These are phyloP conservation scores for Antedon mediterranea DNA, from an alignment of 53 echinoderm and acorn worm species.

Conservation along the genomic window DNA sequence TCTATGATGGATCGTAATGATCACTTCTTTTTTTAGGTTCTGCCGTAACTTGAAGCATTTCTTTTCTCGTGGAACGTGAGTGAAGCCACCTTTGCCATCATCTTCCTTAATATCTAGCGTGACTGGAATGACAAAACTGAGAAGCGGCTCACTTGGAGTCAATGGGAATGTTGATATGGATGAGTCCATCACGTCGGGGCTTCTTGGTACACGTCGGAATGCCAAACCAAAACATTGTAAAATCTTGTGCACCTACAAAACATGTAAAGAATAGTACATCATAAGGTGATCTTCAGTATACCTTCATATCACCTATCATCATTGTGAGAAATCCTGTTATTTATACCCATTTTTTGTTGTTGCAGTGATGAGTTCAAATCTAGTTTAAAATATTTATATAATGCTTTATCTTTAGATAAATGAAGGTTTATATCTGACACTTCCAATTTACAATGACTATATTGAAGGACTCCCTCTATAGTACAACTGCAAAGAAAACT, in stretches of 20 bases:
- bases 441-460: too few relatives aligned
- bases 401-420: too few relatives aligned
- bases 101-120: constrained; percentile 89
- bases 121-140: constrained; percentile 71
- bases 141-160: constrained; percentile 45
- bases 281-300: too few relatives aligned
- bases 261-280: too few relatives aligned
- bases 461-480: too few relatives aligned
- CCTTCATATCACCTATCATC: too few relatives aligned
- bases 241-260: constrained; percentile 68
- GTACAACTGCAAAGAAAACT: too few relatives aligned
- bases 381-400: too few relatives aligned
- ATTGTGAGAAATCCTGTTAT: too few relatives aligned
- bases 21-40: constrained; percentile 75
- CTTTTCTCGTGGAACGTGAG: constrained; percentile 75
- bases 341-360: too few relatives aligned
- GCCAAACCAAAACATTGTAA: constrained; percentile 80
- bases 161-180: constrained; percentile 26
- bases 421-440: too few relatives aligned
- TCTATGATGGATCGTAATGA: constrained; percentile 63
- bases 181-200: constrained; percentile 73
- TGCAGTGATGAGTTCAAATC: too few relatives aligned
- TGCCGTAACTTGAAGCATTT: constrained; percentile 79
- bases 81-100: constrained; percentile 72
- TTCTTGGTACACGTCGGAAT: constrained; percentile 79